These are phyloP conservation scores for Lasioglossum figueresi DNA, from an alignment of 2,888 invertebrate species.

Conservation along the genomic window DNA sequence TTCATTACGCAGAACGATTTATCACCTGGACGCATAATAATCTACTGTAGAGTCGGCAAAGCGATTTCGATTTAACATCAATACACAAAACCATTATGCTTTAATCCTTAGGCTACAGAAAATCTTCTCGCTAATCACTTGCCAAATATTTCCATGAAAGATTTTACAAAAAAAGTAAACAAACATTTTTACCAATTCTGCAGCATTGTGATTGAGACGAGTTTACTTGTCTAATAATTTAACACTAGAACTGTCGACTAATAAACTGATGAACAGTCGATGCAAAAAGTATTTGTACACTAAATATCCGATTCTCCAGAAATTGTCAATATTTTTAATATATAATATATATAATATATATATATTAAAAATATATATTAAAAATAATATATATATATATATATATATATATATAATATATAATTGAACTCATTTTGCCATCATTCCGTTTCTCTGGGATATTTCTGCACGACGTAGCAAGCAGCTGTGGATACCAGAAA, in stretches of 20 bases:
- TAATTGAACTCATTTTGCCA: too few relatives aligned
- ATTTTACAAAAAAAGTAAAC: too few relatives aligned
- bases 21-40: constrained; percentile 57
- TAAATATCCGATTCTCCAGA: not conserved
- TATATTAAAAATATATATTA: too few relatives aligned
- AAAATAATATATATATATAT: too few relatives aligned
- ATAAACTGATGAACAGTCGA: not conserved
- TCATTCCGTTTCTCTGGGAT: too few relatives aligned
- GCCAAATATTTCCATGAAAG: not conserved
- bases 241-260: not conserved
- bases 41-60: constrained; percentile 37
- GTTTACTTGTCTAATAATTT: not conserved
- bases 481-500: too few relatives aligned
- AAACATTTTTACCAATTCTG: not conserved
- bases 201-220: not conserved
- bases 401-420: too few relatives aligned
- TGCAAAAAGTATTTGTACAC: not conserved
- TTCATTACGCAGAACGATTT: constrained; percentile 37
- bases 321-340: too few relatives aligned
- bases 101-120: constrained; percentile 11
- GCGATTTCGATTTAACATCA: constrained; percentile 18
- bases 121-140: constrained; percentile 21
- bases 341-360: too few relatives aligned
- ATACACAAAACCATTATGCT: constrained; percentile 10
- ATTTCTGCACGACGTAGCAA: too few relatives aligned